These are phyloP conservation scores for Acarapis woodi DNA, from an alignment of 1,140 invertebrate species.

Conservation along the genomic window DNA sequence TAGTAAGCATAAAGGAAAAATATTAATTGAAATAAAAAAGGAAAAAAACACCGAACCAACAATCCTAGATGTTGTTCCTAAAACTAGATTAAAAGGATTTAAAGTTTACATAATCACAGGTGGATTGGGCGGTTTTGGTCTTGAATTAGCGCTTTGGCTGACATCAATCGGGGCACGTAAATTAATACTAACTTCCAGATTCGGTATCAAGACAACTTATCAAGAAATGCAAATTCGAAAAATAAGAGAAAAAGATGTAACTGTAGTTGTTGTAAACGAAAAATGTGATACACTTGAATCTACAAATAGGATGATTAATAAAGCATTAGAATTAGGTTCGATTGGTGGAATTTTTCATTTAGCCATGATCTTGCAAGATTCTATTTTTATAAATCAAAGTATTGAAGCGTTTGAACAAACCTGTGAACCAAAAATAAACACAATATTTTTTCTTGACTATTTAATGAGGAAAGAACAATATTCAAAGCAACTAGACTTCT, in stretches of 20 bases:
- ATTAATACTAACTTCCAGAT: constrained; percentile 56
- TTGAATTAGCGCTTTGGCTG: constrained; percentile 72
- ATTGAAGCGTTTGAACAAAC: constrained; percentile 39
- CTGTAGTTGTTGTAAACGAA: constrained; percentile 35
- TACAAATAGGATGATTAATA: constrained; percentile 34
- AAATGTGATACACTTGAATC: constrained; percentile 30
- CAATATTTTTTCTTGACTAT: constrained; percentile 40
- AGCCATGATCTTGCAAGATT: constrained; percentile 52
- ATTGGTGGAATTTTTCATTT: constrained; percentile 83
- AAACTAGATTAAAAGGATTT: constrained; percentile 87
- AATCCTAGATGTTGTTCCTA: constrained; percentile 76
- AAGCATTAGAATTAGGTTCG: constrained; percentile 31
- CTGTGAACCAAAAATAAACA: constrained; percentile 25
- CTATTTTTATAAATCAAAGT: constrained; percentile 58
- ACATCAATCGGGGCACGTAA: constrained; percentile 47
- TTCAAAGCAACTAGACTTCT: constrained; percentile 62
- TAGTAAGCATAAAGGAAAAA: constrained; percentile 88
- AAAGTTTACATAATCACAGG: constrained; percentile 58
- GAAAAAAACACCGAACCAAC: constrained; percentile 56
- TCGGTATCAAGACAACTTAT: constrained; percentile 56
- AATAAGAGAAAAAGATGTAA: constrained; percentile 35
- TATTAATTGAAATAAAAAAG: no score
- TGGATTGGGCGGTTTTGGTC: constrained; percentile 74
- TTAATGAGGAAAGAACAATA: no score
- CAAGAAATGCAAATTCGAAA: constrained; percentile 23